Conservation (phyloP, 2,113 vertebrate genomes). For the Elephantulus edwardii region DNA sequence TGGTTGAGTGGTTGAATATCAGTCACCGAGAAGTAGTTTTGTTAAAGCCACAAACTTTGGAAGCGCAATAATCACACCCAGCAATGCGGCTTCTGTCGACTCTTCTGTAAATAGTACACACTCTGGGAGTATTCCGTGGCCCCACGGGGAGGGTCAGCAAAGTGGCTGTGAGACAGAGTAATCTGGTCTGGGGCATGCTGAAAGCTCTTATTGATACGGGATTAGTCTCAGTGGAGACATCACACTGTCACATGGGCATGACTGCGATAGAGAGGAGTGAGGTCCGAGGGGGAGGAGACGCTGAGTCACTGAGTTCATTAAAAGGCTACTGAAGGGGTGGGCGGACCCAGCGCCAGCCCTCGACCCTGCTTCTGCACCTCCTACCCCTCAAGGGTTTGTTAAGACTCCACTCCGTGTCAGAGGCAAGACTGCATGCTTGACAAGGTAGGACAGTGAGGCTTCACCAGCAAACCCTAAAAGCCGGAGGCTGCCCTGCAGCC, state of each 20-base stretch:
- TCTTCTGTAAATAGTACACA: slow-evolving; percentile 67
- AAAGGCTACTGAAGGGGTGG: slow-evolving; percentile 46
- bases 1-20: slow-evolving; percentile 43
- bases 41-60: slow-evolving; percentile 68
- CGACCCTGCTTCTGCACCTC: not conserved
- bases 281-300: slow-evolving; percentile 42
- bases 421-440: not conserved
- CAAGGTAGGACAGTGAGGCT: slow-evolving; percentile 66
- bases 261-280: slow-evolving; percentile 48
- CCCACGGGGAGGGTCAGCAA: slow-evolving; percentile 64
- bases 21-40: slow-evolving; percentile 58
- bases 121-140: slow-evolving; percentile 58
- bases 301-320: slow-evolving; percentile 75
- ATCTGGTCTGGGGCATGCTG: slow-evolving; percentile 75
- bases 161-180: slow-evolving; percentile 77
- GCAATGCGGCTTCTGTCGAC: not conserved
- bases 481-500: not conserved
- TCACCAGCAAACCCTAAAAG: not conserved
- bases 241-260: slow-evolving; percentile 73
- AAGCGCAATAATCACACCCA: slow-evolving; percentile 68
- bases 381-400: slow-evolving; percentile 52
- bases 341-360: slow-evolving; percentile 17
- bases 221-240: slow-evolving; percentile 77
- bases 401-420: slow-evolving; percentile 18
- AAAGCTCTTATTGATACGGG: slow-evolving; percentile 81